A percentile compares a stretch with the other conserved stretches of the same genome.
Conservation (phyloP, 1,140 invertebrate genomes). For the Diorhabda sublineata region DNA sequence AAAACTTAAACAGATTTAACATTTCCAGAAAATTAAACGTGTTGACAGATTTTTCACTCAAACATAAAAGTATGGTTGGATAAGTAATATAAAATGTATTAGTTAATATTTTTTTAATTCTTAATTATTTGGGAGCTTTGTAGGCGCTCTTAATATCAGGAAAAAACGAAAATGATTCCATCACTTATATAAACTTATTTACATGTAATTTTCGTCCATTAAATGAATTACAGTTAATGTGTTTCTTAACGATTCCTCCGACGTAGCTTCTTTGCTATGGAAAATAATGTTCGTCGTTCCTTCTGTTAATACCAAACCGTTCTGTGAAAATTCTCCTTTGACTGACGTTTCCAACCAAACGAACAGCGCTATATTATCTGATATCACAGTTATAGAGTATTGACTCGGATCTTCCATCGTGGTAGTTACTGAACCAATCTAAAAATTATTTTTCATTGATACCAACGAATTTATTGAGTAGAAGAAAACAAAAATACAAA, state of each 20-base stretch:
- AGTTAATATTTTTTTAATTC: neutral
- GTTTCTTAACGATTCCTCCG: slow-evolving; percentile 15
- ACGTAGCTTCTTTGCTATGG: slow-evolving; percentile 18
- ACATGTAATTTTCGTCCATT: slow-evolving; percentile 19
- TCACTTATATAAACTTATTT: neutral
- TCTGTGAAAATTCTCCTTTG: slow-evolving; percentile 29
- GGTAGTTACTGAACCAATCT: slow-evolving; percentile 15
- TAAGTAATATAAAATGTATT: neutral
- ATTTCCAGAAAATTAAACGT: neutral
- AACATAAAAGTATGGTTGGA: neutral
- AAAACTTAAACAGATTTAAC: too few species aligned
- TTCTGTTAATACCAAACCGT: slow-evolving; percentile 28
- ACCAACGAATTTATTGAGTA: neutral
- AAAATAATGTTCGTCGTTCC: slow-evolving; percentile 25
- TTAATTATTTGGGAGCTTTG: neutral
- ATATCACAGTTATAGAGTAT: slow-evolving; percentile 21
- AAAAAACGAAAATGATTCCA: too few species aligned
- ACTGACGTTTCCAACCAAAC: slow-evolving; percentile 31
- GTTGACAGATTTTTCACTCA: neutral
- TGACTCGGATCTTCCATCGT: slow-evolving; percentile 8
- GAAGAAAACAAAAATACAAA: neutral
- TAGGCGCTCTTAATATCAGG: too few species aligned
- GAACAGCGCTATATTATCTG: slow-evolving; percentile 29
- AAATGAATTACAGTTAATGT: slow-evolving; percentile 26
- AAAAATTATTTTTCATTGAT: slow-evolving; percentile 5